A percentile compares a stretch with the other conserved stretches of the same genome.
Evolutionary conservation across 2,888 invertebrate genomes (phyloP).

Genomic region (Bombylius major): DNA sequence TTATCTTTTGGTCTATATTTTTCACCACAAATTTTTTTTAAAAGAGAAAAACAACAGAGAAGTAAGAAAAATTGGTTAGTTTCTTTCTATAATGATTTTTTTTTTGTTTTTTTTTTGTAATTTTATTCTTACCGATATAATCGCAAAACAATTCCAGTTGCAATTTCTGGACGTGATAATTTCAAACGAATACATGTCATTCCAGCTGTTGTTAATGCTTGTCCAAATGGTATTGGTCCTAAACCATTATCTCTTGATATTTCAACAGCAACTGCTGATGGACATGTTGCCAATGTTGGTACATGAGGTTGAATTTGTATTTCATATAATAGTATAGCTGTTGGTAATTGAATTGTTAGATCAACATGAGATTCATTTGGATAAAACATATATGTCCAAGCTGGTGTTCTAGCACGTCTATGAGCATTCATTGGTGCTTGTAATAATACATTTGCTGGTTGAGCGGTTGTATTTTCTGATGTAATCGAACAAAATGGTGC

Average conservation of each 20-base stretch:
- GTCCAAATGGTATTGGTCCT: slow-evolving; percentile 67
- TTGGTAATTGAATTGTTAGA: slow-evolving; percentile 73
- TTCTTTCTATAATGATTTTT: no score
- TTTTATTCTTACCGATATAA: slow-evolving; percentile 26
- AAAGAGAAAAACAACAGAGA: neutral
- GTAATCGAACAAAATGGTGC: slow-evolving; percentile 75
- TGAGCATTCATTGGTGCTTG: slow-evolving; percentile 57
- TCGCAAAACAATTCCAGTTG: slow-evolving; percentile 62
- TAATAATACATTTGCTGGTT: slow-evolving; percentile 79
- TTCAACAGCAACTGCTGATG: slow-evolving; percentile 78
- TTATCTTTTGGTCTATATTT: slow-evolving; percentile 74
- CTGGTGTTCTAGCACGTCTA: slow-evolving; percentile 72
- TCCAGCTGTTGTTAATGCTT: slow-evolving; percentile 76
- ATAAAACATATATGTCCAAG: slow-evolving; percentile 95
- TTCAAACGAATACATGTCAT: slow-evolving; percentile 76
- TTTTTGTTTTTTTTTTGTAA: no score
- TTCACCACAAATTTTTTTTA: neutral
- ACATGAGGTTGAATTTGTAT: slow-evolving; percentile 78
- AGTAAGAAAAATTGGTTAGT: neutral
- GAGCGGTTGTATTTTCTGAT: slow-evolving; percentile 73
- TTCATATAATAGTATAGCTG: slow-evolving; percentile 76
- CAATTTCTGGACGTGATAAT: slow-evolving; percentile 71
- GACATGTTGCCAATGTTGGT: slow-evolving; percentile 74
- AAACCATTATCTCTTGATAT: slow-evolving; percentile 67
- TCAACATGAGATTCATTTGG: slow-evolving; percentile 82